Evolutionary conservation across 2,113 vertebrate genomes (phyloP).

Genomic region (Acanthochromis polyacanthus): DNA sequence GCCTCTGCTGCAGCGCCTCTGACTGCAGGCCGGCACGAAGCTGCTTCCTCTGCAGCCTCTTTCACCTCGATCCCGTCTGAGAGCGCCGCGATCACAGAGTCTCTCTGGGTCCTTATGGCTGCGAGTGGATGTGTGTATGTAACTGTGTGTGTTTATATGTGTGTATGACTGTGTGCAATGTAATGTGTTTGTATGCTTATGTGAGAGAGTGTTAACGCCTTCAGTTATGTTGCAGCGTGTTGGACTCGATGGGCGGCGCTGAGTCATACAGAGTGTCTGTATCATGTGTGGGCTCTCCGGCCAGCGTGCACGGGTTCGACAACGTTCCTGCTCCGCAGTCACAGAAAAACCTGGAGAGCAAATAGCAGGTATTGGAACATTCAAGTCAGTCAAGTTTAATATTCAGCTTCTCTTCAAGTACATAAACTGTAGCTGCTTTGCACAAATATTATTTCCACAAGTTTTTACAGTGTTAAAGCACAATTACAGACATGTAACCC

Average conservation of each 20-base stretch:
- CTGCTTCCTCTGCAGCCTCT: conserved; percentile 68
- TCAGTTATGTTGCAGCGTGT: conserved; percentile 99
- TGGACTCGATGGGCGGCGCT: conserved; percentile 99
- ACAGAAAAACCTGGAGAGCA: conserved; percentile 94
- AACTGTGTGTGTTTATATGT: conserved; percentile 18
- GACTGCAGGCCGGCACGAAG: conserved; percentile 47
- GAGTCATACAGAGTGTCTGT: conserved; percentile 99
- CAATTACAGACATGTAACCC: no score
- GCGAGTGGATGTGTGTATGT: conserved; percentile 64
- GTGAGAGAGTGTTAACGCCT: conserved; percentile 67
- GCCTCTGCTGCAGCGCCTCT: conserved; percentile 44
- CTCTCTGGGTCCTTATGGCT: conserved; percentile 75
- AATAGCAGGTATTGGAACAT: background rate
- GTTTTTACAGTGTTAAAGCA: no score
- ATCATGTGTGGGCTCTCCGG: conserved; percentile 98
- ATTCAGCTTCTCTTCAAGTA: background rate
- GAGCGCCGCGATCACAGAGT: conserved; percentile 74
- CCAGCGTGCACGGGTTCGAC: conserved; percentile 99
- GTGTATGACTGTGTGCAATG: conserved; percentile 63
- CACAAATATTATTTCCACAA: no score
- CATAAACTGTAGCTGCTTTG: no score
- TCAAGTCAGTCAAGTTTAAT: background rate
- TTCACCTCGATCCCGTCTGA: conserved; percentile 45
- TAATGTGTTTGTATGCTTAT: conserved; percentile 63
- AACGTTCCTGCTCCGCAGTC: conserved; percentile 99